Conservation (phyloP, 1,140 invertebrate species). For the Piezodorus guildinii region DNA sequence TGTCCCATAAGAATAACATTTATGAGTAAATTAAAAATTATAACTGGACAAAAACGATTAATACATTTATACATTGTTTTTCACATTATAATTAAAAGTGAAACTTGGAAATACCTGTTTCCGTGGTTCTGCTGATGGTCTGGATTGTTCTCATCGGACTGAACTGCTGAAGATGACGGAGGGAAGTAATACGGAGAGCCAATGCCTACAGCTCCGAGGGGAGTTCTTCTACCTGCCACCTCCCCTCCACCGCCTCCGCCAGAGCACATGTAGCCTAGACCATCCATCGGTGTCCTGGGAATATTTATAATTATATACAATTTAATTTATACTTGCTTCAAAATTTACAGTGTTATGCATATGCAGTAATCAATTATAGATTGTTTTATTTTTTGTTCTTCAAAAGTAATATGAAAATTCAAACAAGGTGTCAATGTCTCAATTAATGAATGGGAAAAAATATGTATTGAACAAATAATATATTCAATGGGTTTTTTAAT, state of each 20-base stretch:
- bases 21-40: too few species aligned
- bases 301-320: too few species aligned
- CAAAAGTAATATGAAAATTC: not conserved
- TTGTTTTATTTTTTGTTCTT: not conserved
- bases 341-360: not conserved
- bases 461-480: too few species aligned
- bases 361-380: not conserved
- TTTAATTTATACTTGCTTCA: not conserved
- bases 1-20: too few species aligned
- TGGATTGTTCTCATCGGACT: conserved; percentile 68
- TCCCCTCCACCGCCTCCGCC: not conserved
- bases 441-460: not conserved
- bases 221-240: conserved; percentile 45
- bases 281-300: too few species aligned
- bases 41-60: too few species aligned
- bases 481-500: too few species aligned
- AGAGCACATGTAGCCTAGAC: not conserved
- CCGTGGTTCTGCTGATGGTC: conserved; percentile 42
- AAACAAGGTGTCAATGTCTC: not conserved
- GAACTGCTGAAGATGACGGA: conserved; percentile 40
- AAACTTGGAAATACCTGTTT: conserved; percentile 30
- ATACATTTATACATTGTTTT: too few species aligned
- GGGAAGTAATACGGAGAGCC: conserved; percentile 62
- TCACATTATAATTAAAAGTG: too few species aligned
- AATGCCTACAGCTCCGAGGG: conserved; percentile 65